A percentile compares a stretch with the other conserved stretches of the same genome.
Conservation (phyloP, 1,140 invertebrate genomes). For the Armadillidium nasatum region DNA sequence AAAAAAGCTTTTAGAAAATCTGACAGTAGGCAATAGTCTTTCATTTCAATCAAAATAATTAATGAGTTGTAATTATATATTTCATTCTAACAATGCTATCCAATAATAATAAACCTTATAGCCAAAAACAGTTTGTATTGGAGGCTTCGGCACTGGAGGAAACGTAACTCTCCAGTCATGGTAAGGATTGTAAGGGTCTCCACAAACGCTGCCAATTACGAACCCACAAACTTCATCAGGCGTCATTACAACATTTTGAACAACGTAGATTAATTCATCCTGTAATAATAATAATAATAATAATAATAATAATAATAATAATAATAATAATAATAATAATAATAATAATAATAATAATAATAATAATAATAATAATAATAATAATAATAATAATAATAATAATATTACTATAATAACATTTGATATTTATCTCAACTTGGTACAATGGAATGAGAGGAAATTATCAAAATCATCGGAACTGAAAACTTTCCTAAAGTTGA, state of each 20-base stretch:
- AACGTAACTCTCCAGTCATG: conserved; percentile 86
- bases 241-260: conserved; percentile 69
- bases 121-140: conserved; percentile 55
- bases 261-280: conserved; percentile 75
- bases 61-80: too few species aligned
- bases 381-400: too few species aligned
- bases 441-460: too few species aligned
- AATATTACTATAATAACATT: background rate
- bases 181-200: conserved; percentile 64
- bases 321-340: too few species aligned
- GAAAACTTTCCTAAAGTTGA: too few species aligned
- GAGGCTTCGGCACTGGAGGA: conserved; percentile 78
- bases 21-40: background rate
- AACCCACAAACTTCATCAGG: conserved; percentile 86
- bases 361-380: conserved; percentile 3
- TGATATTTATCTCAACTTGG: too few species aligned
- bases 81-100: too few species aligned
- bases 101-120: conserved; percentile 55
- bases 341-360: too few species aligned
- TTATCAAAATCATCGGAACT: too few species aligned
- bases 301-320: too few species aligned
- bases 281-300: conserved; percentile 48
- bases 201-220: conserved; percentile 83
- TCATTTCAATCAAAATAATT: too few species aligned
- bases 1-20: background rate